phyloP scores from a whole-genome alignment of 2,797 vertebrate species.

The Melopsittacus undulatus region DNA sequence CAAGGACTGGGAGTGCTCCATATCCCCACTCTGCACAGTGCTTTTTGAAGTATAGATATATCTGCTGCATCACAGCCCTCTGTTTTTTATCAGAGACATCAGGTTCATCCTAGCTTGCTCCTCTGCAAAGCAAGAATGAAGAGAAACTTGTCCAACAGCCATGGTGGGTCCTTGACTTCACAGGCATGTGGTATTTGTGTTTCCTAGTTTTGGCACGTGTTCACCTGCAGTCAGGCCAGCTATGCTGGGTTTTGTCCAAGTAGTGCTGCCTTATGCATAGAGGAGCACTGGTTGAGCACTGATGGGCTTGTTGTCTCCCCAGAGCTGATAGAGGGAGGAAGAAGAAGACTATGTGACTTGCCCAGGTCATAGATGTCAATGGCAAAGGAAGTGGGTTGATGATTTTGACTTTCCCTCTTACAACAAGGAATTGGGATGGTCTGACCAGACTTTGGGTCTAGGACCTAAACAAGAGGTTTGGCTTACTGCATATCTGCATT shows the following conservation, averaged over 20 bases:
- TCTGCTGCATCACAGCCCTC: neutral
- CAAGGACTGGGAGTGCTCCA: fast-evolving
- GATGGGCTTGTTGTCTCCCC: neutral
- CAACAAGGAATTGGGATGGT: neutral
- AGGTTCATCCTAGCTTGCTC: neutral
- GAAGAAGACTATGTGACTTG: neutral
- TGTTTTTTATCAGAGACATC: neutral
- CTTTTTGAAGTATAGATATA: neutral
- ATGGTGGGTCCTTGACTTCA: neutral
- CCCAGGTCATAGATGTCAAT: neutral
- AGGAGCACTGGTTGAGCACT: neutral
- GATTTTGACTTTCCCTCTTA: neutral
- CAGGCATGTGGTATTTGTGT: neutral
- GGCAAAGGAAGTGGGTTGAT: neutral
- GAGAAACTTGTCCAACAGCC: neutral
- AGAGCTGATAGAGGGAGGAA: neutral
- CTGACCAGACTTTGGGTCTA: neutral
- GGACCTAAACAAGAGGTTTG: neutral
- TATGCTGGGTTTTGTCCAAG: neutral
- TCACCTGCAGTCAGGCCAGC: neutral
- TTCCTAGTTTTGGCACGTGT: neutral
- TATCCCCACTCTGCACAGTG: neutral
- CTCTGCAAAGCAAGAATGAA: neutral
- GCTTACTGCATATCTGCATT: neutral
- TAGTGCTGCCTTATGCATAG: neutral